Conservation (phyloP, 2,113 vertebrate genomes). For the Hemibagrus wyckioides region DNA sequence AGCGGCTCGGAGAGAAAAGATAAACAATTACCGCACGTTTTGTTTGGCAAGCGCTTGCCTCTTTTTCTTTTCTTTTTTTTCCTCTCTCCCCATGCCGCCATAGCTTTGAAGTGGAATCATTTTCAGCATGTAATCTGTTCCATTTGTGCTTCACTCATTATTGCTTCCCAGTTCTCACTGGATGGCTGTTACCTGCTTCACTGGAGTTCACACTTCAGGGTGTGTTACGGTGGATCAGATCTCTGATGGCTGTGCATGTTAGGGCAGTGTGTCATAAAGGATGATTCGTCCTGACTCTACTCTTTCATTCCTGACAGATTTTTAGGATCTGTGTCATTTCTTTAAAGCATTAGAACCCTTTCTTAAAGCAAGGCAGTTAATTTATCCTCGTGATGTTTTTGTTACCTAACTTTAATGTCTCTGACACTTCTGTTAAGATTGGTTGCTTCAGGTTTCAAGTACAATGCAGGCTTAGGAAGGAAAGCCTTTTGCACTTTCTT, state of each 20-base stretch:
- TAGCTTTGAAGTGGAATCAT: constrained; percentile 36
- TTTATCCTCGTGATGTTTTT: not conserved
- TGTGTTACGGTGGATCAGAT: constrained; percentile 20
- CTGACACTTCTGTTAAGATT: not conserved
- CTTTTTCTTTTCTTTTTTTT: not conserved
- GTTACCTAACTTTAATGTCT: not conserved
- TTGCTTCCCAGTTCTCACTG: constrained; percentile 21
- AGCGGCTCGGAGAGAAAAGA: constrained; percentile 56
- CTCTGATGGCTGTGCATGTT: constrained; percentile 22
- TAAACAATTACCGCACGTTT: constrained; percentile 59
- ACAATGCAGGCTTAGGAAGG: not conserved
- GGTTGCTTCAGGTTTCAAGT: not conserved
- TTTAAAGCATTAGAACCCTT: not conserved
- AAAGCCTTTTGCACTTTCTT: constrained; percentile 14
- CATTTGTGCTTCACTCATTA: constrained; percentile 47
- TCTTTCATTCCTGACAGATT: constrained; percentile 8
- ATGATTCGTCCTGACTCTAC: constrained; percentile 15
- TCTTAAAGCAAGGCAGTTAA: not conserved
- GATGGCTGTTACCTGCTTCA: constrained; percentile 36
- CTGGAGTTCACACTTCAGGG: constrained; percentile 26
- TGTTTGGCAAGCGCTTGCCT: constrained; percentile 42
- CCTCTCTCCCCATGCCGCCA: not conserved
- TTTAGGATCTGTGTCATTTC: constrained; percentile 6
- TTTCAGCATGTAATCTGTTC: constrained; percentile 45
- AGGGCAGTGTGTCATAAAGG: not conserved